Base-by-base conservation (phyloP, 2,113 vertebrate genomes). In the Diphyllodes magnificus region DNA sequence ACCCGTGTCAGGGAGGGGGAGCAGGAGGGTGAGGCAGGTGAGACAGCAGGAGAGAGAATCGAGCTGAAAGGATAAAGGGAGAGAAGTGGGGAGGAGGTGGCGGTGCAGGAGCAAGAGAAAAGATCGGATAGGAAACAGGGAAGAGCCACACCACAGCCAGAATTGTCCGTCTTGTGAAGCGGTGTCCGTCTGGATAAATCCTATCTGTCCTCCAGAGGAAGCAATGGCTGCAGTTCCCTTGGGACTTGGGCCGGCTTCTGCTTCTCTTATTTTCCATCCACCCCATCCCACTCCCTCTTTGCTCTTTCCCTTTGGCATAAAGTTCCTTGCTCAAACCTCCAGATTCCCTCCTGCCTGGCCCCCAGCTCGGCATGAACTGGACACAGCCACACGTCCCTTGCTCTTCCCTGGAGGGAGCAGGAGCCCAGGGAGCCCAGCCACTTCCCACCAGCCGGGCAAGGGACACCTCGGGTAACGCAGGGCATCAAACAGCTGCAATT, bases 401-500 rank as follows among this genome's bases (percentile, higher is more conserved):
- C 42, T 69, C 42, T 31, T 24, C 22, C 70, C 49, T 2, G 37
- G 17, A n/a, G 45, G 25, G 53, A 79, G 57, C 44, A 9, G 11
- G 13, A 64, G 17, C 54, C 25, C 40, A 6, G 60, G 40, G 23
- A 65, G 53, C 79, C 21, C 76, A 3, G 15, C 15, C 25, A 1
- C 60, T 22, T 63, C 60, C 56, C 66, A 2, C 47, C 35, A 5
- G 42, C 83, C 10, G 57, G 25, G 68, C 64, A 5, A 65, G 69
- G 93, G 72, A 86, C 75, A 94, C 27, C 56, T 45, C 13, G 15
- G 71, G 19, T 50, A 86, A 73, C 1, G 7, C 1, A 44, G 88
- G 93, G 83, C 69, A 96, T 76, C 72, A 66, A 93, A 45, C 84
- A 91, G 79, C 64, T 28, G 6, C 85, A 94, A 73, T 95, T 94